These are phyloP conservation scores for Polydrusus pterygomalis DNA, from an alignment of 2,888 invertebrate species.

Conservation along the genomic window DNA sequence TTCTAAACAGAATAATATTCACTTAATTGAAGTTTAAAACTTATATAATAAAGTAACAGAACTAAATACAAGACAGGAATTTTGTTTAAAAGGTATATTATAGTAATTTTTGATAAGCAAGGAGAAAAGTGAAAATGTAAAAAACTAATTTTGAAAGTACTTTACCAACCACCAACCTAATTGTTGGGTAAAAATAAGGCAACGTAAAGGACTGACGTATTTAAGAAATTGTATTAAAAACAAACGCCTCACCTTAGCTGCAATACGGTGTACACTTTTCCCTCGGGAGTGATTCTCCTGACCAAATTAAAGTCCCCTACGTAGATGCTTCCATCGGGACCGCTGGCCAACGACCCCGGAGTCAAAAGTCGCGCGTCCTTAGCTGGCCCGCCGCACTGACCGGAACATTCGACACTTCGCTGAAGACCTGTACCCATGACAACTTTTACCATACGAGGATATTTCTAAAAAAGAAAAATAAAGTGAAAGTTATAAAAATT, in stretches of 20 bases:
- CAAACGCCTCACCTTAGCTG: slow-evolving; percentile 81
- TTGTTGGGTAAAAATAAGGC: too few species aligned
- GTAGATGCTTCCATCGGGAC: slow-evolving; percentile 96
- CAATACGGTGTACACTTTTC: slow-evolving; percentile 91
- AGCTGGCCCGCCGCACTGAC: slow-evolving; percentile 89
- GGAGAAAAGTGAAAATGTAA: too few species aligned
- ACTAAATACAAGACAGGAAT: too few species aligned
- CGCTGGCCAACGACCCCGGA: slow-evolving; percentile 95
- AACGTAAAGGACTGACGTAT: slow-evolving; percentile 31
- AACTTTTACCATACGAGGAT: slow-evolving; percentile 92
- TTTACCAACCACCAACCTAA: too few species aligned
- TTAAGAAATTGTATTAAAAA: neutral
- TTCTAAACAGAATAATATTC: too few species aligned
- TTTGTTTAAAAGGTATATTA: too few species aligned
- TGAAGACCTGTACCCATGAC: slow-evolving; percentile 92
- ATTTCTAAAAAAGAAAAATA: slow-evolving; percentile 73
- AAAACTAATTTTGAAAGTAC: too few species aligned
- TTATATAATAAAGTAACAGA: too few species aligned
- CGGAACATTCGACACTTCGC: slow-evolving; percentile 89
- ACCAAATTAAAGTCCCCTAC: slow-evolving; percentile 98
- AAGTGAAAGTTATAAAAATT: neutral
- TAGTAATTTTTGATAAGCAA: too few species aligned
- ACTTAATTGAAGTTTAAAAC: too few species aligned
- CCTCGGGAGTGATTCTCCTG: slow-evolving; percentile 91
- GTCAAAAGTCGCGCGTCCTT: slow-evolving; percentile 91